phyloP scores from a whole-genome alignment of 1,140 invertebrate genomes.

The roundworm (Caenorhabditis elegans) region WBcel235 BX284606.5:809001-809500 shows the following conservation, averaged over 20 bases:
- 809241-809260: neutral
- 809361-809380: conserved; percentile 14
- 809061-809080: conserved; percentile 2
- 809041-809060: conserved; percentile 10
- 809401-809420: conserved; percentile 29
- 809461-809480: neutral
- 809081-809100: conserved; percentile 26
- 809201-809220: neutral
- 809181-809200: conserved; percentile 32
- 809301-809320: too few species aligned
- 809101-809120: neutral
- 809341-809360: neutral
- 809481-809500: neutral
- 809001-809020: too few species aligned
- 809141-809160: neutral
- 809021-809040: too few species aligned
- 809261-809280: neutral
- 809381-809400: neutral
- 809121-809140: conserved; percentile 5
- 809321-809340: neutral
- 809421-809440: conserved; percentile 9
- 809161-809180: conserved; percentile 16
- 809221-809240: neutral
- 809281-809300: too few species aligned
- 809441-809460: neutral